Evolutionary conservation across 2,113 vertebrate species (phyloP).

Genomic region (Salminus brasiliensis): DNA sequence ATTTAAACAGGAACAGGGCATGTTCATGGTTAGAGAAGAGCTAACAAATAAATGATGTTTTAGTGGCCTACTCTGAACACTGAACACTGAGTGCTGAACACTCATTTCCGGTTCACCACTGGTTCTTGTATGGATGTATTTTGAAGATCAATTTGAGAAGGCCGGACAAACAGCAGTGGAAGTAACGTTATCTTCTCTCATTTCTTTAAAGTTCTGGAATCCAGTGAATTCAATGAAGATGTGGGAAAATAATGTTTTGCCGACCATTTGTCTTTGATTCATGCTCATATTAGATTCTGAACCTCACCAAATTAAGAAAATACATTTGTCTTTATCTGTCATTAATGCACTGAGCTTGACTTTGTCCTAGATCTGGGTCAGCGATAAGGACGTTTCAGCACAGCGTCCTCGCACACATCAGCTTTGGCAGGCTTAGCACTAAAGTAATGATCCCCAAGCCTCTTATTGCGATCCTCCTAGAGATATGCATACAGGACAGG

Average conservation of each 20-base stretch:
- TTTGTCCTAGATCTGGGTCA: slow-evolving; percentile 64
- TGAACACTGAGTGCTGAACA: background rate
- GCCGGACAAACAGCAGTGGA: no score
- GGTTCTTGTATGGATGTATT: slow-evolving; percentile 6
- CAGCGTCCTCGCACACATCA: slow-evolving; percentile 51
- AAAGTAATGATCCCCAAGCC: slow-evolving; percentile 60
- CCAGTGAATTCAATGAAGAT: background rate
- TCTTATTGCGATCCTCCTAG: slow-evolving; percentile 48
- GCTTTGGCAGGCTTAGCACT: slow-evolving; percentile 63
- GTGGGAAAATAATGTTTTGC: no score
- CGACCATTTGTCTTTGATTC: background rate
- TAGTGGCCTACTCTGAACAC: background rate
- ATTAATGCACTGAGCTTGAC: background rate
- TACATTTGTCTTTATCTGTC: background rate
- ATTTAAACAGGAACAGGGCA: background rate
- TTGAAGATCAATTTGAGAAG: background rate
- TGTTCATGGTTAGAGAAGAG: background rate
- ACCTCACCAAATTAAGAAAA: background rate
- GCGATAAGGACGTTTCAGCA: slow-evolving; percentile 41
- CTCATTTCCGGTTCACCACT: background rate
- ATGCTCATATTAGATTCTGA: background rate
- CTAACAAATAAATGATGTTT: background rate
- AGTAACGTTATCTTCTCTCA: background rate
- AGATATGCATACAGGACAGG: slow-evolving; percentile 9
- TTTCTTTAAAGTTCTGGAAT: background rate